Evolutionary conservation across 2,797 vertebrate genomes (phyloP).

Genomic region (Acanthiza pusilla): DNA sequence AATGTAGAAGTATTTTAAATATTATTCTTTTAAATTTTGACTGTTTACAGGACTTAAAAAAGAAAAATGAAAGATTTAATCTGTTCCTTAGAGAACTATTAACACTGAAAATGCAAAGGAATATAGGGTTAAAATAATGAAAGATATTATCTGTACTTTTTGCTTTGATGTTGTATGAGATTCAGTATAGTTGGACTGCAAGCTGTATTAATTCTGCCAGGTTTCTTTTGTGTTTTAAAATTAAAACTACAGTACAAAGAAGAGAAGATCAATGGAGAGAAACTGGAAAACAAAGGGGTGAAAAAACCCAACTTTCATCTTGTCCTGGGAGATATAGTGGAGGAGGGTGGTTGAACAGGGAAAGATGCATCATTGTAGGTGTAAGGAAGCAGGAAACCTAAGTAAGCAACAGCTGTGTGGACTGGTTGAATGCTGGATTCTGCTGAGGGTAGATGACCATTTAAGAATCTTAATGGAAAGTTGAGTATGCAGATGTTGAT

Average conservation of each 20-base stretch:
- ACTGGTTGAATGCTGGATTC: neutral
- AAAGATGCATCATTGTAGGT: neutral
- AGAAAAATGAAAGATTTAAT: neutral
- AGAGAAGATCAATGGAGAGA: neutral
- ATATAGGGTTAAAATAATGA: neutral
- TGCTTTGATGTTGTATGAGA: neutral
- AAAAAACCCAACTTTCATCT: neutral
- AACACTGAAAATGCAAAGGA: neutral
- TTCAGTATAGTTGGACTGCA: neutral
- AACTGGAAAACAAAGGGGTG: neutral
- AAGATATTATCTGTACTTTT: neutral
- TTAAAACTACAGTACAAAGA: neutral
- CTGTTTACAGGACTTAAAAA: neutral
- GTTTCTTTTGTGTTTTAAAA: neutral
- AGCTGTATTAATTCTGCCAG: neutral
- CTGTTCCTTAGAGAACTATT: neutral
- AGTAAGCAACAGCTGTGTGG: neutral
- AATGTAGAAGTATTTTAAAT: neutral
- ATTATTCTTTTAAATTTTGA: neutral
- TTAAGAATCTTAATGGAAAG: neutral
- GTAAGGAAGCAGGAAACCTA: neutral
- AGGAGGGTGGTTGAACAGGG: neutral
- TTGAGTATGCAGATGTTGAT: neutral
- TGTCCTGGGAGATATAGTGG: neutral
- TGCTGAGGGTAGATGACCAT: neutral